Percentiles rank a stretch among this genome's conserved stretches.
phyloP scores from a whole-genome alignment of 2,888 invertebrate genomes.

The Adelphocoris suturalis region DNA sequence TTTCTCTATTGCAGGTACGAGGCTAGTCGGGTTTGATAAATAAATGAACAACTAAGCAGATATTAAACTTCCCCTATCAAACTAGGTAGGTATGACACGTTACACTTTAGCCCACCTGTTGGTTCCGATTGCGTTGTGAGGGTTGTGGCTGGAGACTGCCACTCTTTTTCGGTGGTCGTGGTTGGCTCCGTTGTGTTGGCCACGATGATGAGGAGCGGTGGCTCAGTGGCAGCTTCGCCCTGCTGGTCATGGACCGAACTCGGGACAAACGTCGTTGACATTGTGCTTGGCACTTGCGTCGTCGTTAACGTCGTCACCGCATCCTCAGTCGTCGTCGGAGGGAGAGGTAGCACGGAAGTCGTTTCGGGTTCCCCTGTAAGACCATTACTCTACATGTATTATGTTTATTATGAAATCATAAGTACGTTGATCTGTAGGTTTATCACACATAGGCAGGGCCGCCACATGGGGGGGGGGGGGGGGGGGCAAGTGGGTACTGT shows the following conservation, averaged over 20 bases:
- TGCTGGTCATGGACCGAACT: constrained; percentile 21
- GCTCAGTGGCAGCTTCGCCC: constrained; percentile 40
- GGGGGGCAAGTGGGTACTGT: too few relatives aligned
- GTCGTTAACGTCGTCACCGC: constrained; percentile 61
- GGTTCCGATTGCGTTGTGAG: constrained; percentile 78
- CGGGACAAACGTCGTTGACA: constrained; percentile 54
- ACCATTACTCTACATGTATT: background rate
- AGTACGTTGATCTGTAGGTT: too few relatives aligned
- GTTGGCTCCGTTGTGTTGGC: constrained; percentile 68
- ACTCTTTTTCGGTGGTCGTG: constrained; percentile 68
- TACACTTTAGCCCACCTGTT: background rate
- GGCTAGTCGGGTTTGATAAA: too few relatives aligned
- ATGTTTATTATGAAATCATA: too few relatives aligned
- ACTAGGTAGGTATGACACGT: too few relatives aligned
- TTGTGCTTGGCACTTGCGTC: constrained; percentile 50
- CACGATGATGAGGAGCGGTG: constrained; percentile 67
- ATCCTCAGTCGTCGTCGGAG: constrained; percentile 65
- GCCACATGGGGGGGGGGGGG: too few relatives aligned
- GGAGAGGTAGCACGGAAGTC: constrained; percentile 73
- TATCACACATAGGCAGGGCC: too few relatives aligned
- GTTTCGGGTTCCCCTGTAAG: constrained; percentile 70
- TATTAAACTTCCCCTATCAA: too few relatives aligned
- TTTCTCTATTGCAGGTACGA: too few relatives aligned
- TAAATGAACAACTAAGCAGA: too few relatives aligned
- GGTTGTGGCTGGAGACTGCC: constrained; percentile 78